phyloP scores from a whole-genome alignment of 2,113 vertebrate species.

The Dunckerocampus dactyliophorus region DNA sequence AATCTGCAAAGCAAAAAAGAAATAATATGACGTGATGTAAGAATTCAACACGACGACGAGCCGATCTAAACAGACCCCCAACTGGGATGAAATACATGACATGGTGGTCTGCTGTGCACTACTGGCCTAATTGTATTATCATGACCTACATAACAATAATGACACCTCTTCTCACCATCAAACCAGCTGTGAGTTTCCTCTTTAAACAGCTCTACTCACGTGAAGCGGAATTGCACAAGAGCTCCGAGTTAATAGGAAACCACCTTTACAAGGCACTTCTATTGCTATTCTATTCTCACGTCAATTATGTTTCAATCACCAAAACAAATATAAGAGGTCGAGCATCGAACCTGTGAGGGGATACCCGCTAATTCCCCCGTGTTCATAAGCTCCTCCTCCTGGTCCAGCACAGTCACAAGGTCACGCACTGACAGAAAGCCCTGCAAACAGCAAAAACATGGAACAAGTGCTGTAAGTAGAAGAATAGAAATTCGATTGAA shows the following conservation, averaged over 20 bases:
- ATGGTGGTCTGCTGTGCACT: background rate
- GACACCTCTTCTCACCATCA: slow-evolving; percentile 1
- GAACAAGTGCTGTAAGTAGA: background rate
- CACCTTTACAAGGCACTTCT: no score
- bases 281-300: no score
- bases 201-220: background rate
- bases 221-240: background rate
- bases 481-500: no score
- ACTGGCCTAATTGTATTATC: background rate
- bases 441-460: slow-evolving; percentile 55
- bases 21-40: background rate
- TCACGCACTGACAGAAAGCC: slow-evolving; percentile 78
- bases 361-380: slow-evolving; percentile 82
- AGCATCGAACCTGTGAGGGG: slow-evolving; percentile 78
- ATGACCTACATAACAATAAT: background rate
- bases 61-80: no score
- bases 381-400: slow-evolving; percentile 82
- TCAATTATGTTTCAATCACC: background rate
- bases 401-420: slow-evolving; percentile 75
- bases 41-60: no score
- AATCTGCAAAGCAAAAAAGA: slow-evolving; percentile 66
- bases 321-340: background rate
- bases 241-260: background rate
- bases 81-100: no score
- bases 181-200: background rate